A percentile compares a stretch with the other conserved stretches of the same genome.
Evolutionary conservation across 1,140 invertebrate species (phyloP).

Genomic region (Papilio polytes): DNA sequence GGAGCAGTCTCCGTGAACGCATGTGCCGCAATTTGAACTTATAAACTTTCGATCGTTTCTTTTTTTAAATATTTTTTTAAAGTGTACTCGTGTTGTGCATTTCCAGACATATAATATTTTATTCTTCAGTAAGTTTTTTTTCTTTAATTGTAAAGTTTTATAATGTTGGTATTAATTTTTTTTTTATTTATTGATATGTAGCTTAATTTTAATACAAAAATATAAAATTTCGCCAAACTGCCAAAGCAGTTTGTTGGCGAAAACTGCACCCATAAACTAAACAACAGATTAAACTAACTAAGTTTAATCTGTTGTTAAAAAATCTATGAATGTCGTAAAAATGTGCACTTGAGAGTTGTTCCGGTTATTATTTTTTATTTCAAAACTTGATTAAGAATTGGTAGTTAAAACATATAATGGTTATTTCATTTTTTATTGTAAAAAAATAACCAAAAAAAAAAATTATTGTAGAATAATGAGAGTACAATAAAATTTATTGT

Average conservation of each 20-base stretch:
- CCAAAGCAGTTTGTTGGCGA: too few relatives aligned
- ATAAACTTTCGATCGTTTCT: conserved; percentile 1
- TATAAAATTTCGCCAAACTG: too few relatives aligned
- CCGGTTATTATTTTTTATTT: not conserved
- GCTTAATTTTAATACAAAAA: too few relatives aligned
- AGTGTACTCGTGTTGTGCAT: conserved; percentile 16
- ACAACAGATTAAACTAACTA: too few relatives aligned
- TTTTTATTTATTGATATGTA: too few relatives aligned
- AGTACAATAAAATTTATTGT: too few relatives aligned
- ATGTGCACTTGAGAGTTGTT: not conserved
- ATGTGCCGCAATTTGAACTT: conserved; percentile 43
- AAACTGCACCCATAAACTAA: too few relatives aligned
- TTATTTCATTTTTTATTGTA: not conserved
- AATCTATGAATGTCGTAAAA: not conserved
- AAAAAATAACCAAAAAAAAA: too few relatives aligned
- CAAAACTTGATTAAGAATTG: not conserved
- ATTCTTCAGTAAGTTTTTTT: conserved; percentile 9
- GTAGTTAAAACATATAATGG: not conserved
- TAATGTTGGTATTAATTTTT: not conserved
- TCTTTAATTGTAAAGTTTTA: not conserved
- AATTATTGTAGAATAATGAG: too few relatives aligned
- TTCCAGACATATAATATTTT: conserved; percentile 7
- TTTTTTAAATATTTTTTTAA: not conserved
- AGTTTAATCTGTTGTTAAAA: conserved; percentile 1
- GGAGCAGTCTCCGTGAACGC: conserved; percentile 48